Percentiles rank a stretch among this genome's conserved stretches.
Evolutionary conservation across 2,888 invertebrate genomes (phyloP).

Genomic region (Gasteruption jaculator): DNA sequence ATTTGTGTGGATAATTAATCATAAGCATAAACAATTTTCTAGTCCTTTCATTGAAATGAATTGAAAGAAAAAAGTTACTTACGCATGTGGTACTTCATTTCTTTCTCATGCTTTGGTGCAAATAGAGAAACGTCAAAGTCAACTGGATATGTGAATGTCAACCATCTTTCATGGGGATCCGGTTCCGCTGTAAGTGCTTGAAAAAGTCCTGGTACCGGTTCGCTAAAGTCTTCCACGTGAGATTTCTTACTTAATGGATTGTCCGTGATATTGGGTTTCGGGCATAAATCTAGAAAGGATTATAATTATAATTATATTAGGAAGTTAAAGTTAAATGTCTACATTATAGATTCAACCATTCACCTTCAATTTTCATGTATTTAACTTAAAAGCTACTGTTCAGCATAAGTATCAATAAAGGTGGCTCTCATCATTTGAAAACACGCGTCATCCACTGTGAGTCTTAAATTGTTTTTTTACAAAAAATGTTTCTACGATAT

Average conservation of each 20-base stretch:
- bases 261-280: conserved; percentile 74
- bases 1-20: too few relatives aligned
- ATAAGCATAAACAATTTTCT: too few relatives aligned
- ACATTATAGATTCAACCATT: not conserved
- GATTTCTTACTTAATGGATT: conserved; percentile 74
- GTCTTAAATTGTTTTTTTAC: too few relatives aligned
- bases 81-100: conserved; percentile 70
- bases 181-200: conserved; percentile 75
- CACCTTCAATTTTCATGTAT: not conserved
- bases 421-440: too few relatives aligned
- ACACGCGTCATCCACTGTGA: too few relatives aligned
- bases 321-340: not conserved
- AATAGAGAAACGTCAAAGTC: conserved; percentile 68
- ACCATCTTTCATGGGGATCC: conserved; percentile 76
- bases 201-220: conserved; percentile 80
- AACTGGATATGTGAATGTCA: conserved; percentile 76
- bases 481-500: too few relatives aligned
- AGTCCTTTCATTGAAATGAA: conserved; percentile 1
- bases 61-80: conserved; percentile 46
- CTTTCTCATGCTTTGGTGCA: conserved; percentile 64
- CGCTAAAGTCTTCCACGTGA: conserved; percentile 78
- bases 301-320: not conserved
- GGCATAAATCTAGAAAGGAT: conserved; percentile 72
- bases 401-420: too few relatives aligned
- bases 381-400: too few relatives aligned